Evolutionary conservation across 2,888 invertebrate genomes (phyloP).

Genomic region (Stomorhina lunata): DNA sequence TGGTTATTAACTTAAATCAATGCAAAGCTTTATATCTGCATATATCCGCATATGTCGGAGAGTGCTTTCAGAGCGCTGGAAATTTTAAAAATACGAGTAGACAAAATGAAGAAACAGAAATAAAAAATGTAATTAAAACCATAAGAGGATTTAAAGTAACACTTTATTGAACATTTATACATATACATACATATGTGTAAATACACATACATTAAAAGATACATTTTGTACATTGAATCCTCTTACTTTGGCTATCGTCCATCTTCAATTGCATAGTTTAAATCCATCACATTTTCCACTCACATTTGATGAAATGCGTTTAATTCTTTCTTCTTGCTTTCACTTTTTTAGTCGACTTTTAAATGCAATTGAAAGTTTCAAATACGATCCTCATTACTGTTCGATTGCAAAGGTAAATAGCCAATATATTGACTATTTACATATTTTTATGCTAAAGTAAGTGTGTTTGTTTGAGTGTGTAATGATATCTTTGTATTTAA

Average conservation of each 20-base stretch:
- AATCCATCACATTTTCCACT: neutral
- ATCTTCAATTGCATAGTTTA: neutral
- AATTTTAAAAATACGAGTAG: neutral
- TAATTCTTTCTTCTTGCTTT: neutral
- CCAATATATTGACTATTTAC: neutral
- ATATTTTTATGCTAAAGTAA: neutral
- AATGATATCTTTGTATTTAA: slow-evolving; percentile 1
- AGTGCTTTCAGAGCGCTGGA: neutral
- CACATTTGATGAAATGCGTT: neutral
- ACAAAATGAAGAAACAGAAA: neutral
- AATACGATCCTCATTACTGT: neutral
- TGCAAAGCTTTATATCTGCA: neutral
- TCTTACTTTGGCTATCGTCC: too few species aligned
- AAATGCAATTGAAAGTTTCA: neutral
- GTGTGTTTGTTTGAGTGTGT: neutral
- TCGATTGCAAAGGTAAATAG: too few species aligned
- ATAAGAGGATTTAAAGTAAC: slow-evolving; percentile 3
- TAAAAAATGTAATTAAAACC: neutral
- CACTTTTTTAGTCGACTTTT: neutral
- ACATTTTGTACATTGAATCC: too few species aligned
- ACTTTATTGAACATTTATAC: too few species aligned
- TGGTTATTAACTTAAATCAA: slow-evolving; percentile 24
- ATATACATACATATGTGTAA: too few species aligned
- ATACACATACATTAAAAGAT: too few species aligned
- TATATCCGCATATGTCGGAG: neutral